Evolutionary conservation across 2,888 invertebrate species (phyloP).

Genomic region (Phalera bucephala): DNA sequence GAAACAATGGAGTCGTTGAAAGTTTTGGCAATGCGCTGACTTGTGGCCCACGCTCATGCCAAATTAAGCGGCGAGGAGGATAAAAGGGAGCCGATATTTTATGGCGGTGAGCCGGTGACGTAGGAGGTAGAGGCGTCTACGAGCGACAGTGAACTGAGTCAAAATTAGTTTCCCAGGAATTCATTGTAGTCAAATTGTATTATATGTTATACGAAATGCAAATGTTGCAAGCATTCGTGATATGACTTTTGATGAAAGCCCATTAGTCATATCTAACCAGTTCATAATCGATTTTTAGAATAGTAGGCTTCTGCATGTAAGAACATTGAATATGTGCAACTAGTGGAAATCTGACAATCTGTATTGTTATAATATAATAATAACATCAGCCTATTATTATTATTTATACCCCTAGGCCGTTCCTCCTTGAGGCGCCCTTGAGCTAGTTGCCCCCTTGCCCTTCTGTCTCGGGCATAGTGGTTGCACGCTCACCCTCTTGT

Average conservation of each 20-base stretch:
- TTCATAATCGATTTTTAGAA: too few relatives aligned
- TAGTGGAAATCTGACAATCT: too few relatives aligned
- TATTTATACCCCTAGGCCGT: too few relatives aligned
- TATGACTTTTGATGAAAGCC: background rate
- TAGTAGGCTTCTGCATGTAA: too few relatives aligned
- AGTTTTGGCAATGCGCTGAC: conserved; percentile 24
- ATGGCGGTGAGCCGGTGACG: conserved; percentile 1
- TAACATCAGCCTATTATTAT: too few relatives aligned
- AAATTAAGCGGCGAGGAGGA: conserved; percentile 15
- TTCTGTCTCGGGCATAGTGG: too few relatives aligned
- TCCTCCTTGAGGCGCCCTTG: too few relatives aligned
- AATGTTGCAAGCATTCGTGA: background rate
- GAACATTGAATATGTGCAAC: too few relatives aligned
- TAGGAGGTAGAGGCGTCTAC: conserved; percentile 1
- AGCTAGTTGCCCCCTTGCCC: too few relatives aligned
- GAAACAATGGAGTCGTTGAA: conserved; percentile 27
- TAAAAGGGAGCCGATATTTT: conserved; percentile 22
- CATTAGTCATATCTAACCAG: too few relatives aligned
- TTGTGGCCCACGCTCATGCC: conserved; percentile 21
- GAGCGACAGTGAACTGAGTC: background rate
- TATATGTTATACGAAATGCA: background rate
- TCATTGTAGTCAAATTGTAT: background rate
- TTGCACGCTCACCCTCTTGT: too few relatives aligned
- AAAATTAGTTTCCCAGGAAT: background rate
- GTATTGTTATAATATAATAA: too few relatives aligned